These are phyloP conservation scores for Anabacerthia variegaticeps DNA, from an alignment of 2,797 vertebrate genomes.

Conservation along the genomic window DNA sequence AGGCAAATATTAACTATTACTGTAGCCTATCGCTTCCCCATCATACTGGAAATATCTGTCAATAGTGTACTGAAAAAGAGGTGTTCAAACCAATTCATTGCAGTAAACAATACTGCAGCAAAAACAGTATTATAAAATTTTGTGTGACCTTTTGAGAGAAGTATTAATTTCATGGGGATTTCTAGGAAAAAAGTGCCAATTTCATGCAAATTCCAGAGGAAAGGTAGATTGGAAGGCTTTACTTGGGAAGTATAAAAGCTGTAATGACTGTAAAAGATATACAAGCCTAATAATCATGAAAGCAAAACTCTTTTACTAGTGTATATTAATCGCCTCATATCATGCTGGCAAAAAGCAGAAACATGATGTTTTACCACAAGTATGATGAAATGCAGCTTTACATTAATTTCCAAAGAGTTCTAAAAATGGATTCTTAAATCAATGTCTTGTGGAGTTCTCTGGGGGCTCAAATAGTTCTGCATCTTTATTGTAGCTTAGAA, in stretches of 20 bases:
- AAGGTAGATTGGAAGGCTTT: conserved; percentile 37
- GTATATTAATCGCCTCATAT: not conserved
- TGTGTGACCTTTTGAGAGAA: conserved; percentile 12
- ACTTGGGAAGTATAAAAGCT: conserved; percentile 7
- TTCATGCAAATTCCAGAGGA: conserved; percentile 27
- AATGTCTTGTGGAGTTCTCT: not conserved
- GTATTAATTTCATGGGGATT: conserved; percentile 18
- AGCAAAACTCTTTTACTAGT: not conserved
- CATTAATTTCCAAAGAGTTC: not conserved
- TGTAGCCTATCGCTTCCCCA: not conserved
- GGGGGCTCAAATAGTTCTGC: not conserved
- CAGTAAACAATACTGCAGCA: not conserved
- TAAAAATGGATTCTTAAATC: conserved; percentile 19
- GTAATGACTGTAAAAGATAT: conserved; percentile 29
- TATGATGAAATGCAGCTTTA: conserved; percentile 41
- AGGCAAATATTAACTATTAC: not conserved
- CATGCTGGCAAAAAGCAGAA: conserved; percentile 30
- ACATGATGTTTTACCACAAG: not conserved
- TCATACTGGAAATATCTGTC: not conserved
- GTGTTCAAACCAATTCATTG: not conserved
- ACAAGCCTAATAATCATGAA: conserved; percentile 46
- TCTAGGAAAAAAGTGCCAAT: conserved; percentile 22
- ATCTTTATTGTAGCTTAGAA: not conserved
- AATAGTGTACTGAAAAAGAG: not conserved
- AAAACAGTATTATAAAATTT: not conserved